Base-by-base conservation (phyloP, 2,797 vertebrate species). In the Scomberomorus guttatus region DNA sequence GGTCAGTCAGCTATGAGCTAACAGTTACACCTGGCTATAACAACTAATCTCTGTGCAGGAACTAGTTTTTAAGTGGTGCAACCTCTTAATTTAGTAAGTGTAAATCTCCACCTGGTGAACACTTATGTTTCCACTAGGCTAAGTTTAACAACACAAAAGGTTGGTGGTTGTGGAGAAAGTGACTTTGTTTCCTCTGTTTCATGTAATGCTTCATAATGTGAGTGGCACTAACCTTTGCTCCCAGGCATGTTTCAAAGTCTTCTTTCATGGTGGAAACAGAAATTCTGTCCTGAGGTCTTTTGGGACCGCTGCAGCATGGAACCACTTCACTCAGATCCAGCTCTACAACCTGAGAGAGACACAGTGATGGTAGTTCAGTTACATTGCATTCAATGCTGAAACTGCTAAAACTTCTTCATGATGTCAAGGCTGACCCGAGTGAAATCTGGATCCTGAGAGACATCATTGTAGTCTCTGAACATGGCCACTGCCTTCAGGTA, bases 231-330 rank as follows among this genome's bases (percentile, higher is more conserved):
- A 98, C 98, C 96, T 98, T 99, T 48, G 97, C 96, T 86, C 93
- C 96, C 39, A 99, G 93, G 83, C 97, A 99, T 75, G 70, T 75
- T 67, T 98, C 96, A 92, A 99, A 99, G 92, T 99, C 98, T 1
- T 80, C 92, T 76, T 97, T 99, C 98, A 99, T 99, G 75, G 98
- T 97, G 0, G 96, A 96, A 48, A 99, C 94, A 0, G 96, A 68
- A 2, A 99, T 95, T 91, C 96, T 97, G 94, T 99, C 98, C 88
- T 99, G 98, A 22, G 98, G 98, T 73, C 98, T 95, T 89, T 99
- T 99, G 11, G 98, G 98, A 59, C 98, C 98, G 9, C 98, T 99
- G 90, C 98, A 99, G 92, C 98, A 99, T 0, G 98, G 97, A 13
- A 97, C 97, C 6, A 99, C 98, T 0, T 95, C 92, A 51, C 86